Base-by-base conservation (phyloP, 2,113 vertebrate species). In the Crypturellus undulatus region DNA sequence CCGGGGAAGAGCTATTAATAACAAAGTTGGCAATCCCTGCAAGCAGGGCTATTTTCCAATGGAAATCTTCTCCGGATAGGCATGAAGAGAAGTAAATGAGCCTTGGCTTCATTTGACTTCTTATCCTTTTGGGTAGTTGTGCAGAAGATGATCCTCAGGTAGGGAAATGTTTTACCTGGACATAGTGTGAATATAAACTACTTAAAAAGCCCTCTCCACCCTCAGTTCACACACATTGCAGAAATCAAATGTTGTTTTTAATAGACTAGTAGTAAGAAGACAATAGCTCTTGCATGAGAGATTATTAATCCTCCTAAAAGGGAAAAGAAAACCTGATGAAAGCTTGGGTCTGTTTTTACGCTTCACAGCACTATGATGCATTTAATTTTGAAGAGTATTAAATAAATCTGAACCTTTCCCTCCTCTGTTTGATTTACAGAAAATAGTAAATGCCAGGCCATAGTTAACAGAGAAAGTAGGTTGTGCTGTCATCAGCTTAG, bases 321-420 rank as follows among this genome's bases (percentile, higher is more conserved):
- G 47, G 47, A 67, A 89, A 49, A 69, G 36, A 60, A 24, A 85
- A 77, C 24, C 25, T 19, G 49, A 45, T 86, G 81, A 92, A 93
- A 89, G 2, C 19, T 76, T 59, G 30, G 38, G 59, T 32, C 45
- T 90, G 8, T 36, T 94, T 87, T 40, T 80, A 42, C 21, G 51
- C 16, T 19, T 54, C 56, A 28, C 52, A 60, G 24, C 43, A 51
- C 2, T 6, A 76, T 59, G 59, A 52, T 54, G 59, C 51, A 80
- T 36, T 96, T 89, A 45, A 42, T 79, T 90, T 83, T 79, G 28
- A 91, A 84, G 36, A 75, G 63, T 82, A 78, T 59, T 64, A 90
- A 69, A 84, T 30, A 91, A 70, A 87, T 38, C 34, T 64, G 82
- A 87, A 65, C 5, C 24, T 78, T 93, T 84, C 12, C 13, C 10